Evolutionary conservation across 2,113 vertebrate species (phyloP).

Genomic region (Sitta europaea): DNA sequence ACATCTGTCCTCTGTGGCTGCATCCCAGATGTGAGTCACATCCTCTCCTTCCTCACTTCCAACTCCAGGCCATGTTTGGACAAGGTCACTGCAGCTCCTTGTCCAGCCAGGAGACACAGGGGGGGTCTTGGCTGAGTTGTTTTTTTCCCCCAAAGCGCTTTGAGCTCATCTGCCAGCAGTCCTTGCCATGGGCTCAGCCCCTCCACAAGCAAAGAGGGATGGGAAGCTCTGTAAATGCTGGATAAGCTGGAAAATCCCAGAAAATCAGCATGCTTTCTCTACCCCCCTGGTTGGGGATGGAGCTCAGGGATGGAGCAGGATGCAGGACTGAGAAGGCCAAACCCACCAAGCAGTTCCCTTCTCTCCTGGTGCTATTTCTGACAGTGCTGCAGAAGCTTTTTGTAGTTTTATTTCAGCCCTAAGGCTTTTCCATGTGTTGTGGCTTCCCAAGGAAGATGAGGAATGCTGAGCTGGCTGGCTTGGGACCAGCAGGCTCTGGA

Average conservation of each 20-base stretch:
- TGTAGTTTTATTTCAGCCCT: neutral
- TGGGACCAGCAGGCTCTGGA: fast-evolving
- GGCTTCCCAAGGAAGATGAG: neutral
- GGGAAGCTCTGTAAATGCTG: neutral
- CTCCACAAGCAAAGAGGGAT: fast-evolving
- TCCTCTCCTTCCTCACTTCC: neutral
- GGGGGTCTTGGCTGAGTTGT: neutral
- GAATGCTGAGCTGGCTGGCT: neutral
- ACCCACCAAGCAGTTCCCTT: neutral
- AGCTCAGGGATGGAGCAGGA: neutral
- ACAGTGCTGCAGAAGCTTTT: neutral
- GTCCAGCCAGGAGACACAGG: fast-evolving
- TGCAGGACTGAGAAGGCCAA: neutral
- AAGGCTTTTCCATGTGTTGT: neutral
- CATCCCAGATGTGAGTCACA: slow-evolving; percentile 37
- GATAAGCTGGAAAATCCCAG: neutral
- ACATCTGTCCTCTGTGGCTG: neutral
- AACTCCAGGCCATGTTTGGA: neutral
- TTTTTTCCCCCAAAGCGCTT: neutral
- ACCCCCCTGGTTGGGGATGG: fast-evolving
- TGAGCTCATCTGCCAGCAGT: neutral
- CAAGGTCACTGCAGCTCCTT: neutral
- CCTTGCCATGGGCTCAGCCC: neutral
- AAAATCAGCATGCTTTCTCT: neutral
- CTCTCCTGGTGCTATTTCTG: neutral